Conservation (phyloP, 2,797 vertebrate genomes). For the Gymnoscopelus microlampas region DNA sequence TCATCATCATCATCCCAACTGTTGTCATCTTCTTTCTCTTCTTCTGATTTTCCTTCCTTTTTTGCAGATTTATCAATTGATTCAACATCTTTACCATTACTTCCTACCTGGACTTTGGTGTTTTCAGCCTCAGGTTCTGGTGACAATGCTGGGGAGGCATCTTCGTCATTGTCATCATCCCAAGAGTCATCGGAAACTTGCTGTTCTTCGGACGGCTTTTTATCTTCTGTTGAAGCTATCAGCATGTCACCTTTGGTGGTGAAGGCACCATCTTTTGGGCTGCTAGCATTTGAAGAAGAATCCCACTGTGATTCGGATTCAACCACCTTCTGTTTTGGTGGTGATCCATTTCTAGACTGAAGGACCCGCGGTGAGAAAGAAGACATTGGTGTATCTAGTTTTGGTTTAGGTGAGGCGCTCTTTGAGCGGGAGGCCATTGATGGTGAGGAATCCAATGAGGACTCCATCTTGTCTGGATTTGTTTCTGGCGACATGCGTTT, state of each 20-base stretch:
- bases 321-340: conserved; percentile 19
- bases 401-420: conserved; percentile 23
- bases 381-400: conserved; percentile 14
- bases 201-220: conserved; percentile 15
- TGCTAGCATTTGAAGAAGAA: conserved; percentile 56
- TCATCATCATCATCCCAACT: conserved; percentile 57
- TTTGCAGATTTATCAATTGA: conserved; percentile 19
- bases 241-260: conserved; percentile 11
- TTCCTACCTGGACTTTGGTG: background rate
- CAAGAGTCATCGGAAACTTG: conserved; percentile 22
- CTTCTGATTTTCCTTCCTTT: conserved; percentile 16
- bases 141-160: conserved; percentile 47
- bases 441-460: conserved; percentile 48
- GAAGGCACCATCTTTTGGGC: conserved; percentile 19
- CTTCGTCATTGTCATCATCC: conserved; percentile 29
- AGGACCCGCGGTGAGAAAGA: conserved; percentile 16
- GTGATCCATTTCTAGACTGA: conserved; percentile 16
- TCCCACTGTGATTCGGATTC: conserved; percentile 58
- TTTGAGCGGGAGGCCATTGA: conserved; percentile 31
- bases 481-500: conserved; percentile 27
- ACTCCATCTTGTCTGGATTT: conserved; percentile 31
- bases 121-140: conserved; percentile 29
- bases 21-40: conserved; percentile 36
- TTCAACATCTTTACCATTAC: conserved; percentile 8
- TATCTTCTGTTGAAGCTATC: background rate